phyloP scores from a whole-genome alignment of 2,888 invertebrate species.

The Amphipyra tragopoginis region DNA sequence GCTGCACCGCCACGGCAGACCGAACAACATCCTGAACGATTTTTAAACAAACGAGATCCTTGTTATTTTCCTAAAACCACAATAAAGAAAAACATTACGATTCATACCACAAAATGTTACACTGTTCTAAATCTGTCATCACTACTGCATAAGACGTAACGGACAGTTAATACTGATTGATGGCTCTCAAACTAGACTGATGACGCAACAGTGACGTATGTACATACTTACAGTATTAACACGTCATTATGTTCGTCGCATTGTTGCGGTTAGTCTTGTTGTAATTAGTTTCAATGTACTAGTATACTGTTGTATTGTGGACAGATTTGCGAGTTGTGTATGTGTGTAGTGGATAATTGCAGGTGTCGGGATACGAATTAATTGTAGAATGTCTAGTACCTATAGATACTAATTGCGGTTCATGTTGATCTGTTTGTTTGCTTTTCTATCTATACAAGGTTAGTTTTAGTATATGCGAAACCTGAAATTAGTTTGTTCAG shows the following conservation, averaged over 20 bases:
- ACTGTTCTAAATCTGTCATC: constrained; percentile 33
- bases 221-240: constrained; percentile 30
- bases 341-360: constrained; percentile 21
- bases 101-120: neutral
- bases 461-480: too few species aligned
- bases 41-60: too few species aligned
- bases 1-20: too few species aligned
- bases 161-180: constrained; percentile 56
- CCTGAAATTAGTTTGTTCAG: too few species aligned
- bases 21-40: too few species aligned
- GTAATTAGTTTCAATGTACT: constrained; percentile 48
- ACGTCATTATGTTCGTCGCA: constrained; percentile 39
- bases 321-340: constrained; percentile 22
- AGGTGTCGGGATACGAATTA: constrained; percentile 29
- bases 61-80: too few species aligned
- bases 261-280: constrained; percentile 42
- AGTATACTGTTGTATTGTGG: constrained; percentile 8
- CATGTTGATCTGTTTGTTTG: too few species aligned
- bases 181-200: constrained; percentile 32
- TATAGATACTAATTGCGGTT: too few species aligned
- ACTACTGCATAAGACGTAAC: constrained; percentile 30
- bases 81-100: neutral
- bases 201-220: constrained; percentile 54
- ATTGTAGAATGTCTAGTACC: constrained; percentile 12
- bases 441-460: too few species aligned